Base-by-base conservation (phyloP, 2,888 invertebrate species). In the Tachina lurida region DNA sequence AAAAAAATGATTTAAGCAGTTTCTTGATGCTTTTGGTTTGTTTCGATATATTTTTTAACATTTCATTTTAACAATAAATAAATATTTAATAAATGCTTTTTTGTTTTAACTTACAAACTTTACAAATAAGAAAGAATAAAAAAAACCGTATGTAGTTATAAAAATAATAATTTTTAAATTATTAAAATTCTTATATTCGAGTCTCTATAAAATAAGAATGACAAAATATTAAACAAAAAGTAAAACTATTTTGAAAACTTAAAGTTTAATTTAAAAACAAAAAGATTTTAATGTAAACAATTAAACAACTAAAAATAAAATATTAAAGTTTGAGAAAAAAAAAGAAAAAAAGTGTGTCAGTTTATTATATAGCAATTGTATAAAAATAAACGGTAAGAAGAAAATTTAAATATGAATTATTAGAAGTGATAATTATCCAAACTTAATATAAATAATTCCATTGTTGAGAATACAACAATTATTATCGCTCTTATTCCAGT, bases 111-210 rank as follows among this genome's bases (percentile, higher is more conserved):
- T 41, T 41, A 12, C 17, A 47, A 41, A 62, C 15, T 15, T 62
- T 45, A 19, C 5, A 39, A 62, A 65, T 43, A 43, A 43, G n/a
- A 49, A 3, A n/a, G 1, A 52, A 75, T 22, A n/a, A 15, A 47
- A 45, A 19, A 56, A 76, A 10, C 10, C 12, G 56, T 17, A 43
- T 10, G 10, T 49, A 58, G 7, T 39, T 43, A 31, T 47, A 39
- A 47, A 67, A 76, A 39, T 41, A 63, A 54, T 43, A 47, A 74
- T 73, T 63, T 62, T 76, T 62, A 63, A 74, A 63, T 45, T 31
- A 41, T 77, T 71, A 58, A 82, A 78, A 80, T 79, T 75, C 60
- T 68, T 49, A 43, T 19, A 56, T 76, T 76, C 45, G 22, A 62
- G 47, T 49, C 60, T 74, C 31, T 65, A 22, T 43, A 12, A 60